Conservation (phyloP, 2,797 vertebrate species). For the Propithecus perrieri region DNA sequence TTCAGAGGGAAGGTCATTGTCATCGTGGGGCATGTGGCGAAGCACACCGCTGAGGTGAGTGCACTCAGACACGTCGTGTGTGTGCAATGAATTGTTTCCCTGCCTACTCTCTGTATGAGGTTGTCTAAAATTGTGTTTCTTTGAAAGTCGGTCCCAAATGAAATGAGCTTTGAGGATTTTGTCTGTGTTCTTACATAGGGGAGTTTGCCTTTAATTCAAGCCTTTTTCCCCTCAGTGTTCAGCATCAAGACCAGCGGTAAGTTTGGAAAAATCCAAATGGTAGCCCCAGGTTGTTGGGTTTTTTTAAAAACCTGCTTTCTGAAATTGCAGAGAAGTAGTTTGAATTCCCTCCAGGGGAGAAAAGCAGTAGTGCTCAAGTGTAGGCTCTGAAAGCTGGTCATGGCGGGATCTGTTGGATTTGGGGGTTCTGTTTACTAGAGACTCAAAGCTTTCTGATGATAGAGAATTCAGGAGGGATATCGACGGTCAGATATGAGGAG, state of each 20-base stretch:
- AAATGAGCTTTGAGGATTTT: not conserved
- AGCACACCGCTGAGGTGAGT: slow-evolving; percentile 91
- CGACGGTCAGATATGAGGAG: not conserved
- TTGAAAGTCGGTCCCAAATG: not conserved
- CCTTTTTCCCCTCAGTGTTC: not conserved
- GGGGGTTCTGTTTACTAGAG: not conserved
- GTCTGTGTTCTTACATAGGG: not conserved
- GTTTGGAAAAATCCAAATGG: slow-evolving; percentile 22
- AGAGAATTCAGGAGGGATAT: not conserved
- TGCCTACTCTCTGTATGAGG: not conserved
- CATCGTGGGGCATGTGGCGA: slow-evolving; percentile 92
- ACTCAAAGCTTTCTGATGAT: not conserved
- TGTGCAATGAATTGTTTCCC: not conserved
- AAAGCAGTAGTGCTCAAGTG: not conserved
- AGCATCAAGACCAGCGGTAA: not conserved
- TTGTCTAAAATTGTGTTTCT: not conserved
- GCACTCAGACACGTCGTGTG: not conserved
- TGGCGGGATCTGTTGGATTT: not conserved
- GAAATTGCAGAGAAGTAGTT: not conserved
- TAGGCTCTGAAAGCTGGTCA: not conserved
- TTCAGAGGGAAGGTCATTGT: slow-evolving; percentile 95
- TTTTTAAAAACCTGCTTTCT: not conserved
- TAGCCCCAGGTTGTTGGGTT: not conserved
- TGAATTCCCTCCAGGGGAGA: not conserved
- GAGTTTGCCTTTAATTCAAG: not conserved